phyloP scores from a whole-genome alignment of 2,113 vertebrate species.

The Mormyrus lacerda region DNA sequence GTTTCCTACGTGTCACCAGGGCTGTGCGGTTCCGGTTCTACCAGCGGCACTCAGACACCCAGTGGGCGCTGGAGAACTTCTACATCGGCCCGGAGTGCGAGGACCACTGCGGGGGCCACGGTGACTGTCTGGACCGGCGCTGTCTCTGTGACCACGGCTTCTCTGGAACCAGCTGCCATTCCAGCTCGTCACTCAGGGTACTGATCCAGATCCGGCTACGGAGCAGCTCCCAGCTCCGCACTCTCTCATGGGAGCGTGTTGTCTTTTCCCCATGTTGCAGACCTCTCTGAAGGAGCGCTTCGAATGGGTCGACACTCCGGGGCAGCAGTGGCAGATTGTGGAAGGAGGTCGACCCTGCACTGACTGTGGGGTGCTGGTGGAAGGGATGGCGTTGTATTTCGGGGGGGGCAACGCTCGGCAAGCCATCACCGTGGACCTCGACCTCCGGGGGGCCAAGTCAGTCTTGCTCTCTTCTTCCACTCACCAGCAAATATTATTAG shows the following conservation, averaged over 20 bases:
- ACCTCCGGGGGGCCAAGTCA: conserved; percentile 92
- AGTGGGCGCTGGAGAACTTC: conserved; percentile 97
- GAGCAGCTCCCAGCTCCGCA: neutral
- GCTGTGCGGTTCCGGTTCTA: conserved; percentile 89
- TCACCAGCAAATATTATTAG: neutral
- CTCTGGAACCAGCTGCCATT: conserved; percentile 84
- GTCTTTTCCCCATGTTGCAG: conserved; percentile 46
- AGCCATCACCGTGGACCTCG: conserved; percentile 85
- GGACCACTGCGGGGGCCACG: conserved; percentile 84
- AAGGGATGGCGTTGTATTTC: conserved; percentile 88
- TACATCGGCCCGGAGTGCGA: conserved; percentile 88
- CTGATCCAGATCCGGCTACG: neutral
- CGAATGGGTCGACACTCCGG: conserved; percentile 80
- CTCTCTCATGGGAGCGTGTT: neutral
- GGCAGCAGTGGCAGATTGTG: conserved; percentile 83
- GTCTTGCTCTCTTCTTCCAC: conserved; percentile 33
- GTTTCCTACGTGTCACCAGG: conserved; percentile 50
- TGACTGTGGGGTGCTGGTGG: conserved; percentile 86
- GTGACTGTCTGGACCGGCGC: conserved; percentile 86
- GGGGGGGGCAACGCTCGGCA: conserved; percentile 81
- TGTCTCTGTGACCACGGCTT: conserved; percentile 92
- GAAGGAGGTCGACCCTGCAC: conserved; percentile 89
- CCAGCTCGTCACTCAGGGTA: conserved; percentile 83
- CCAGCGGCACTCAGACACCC: conserved; percentile 85
- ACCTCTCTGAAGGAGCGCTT: conserved; percentile 96